Percentiles rank a stretch among this genome's conserved stretches.
phyloP scores from a whole-genome alignment of 2,797 vertebrate genomes.

The Clarias platycephalus region DNA sequence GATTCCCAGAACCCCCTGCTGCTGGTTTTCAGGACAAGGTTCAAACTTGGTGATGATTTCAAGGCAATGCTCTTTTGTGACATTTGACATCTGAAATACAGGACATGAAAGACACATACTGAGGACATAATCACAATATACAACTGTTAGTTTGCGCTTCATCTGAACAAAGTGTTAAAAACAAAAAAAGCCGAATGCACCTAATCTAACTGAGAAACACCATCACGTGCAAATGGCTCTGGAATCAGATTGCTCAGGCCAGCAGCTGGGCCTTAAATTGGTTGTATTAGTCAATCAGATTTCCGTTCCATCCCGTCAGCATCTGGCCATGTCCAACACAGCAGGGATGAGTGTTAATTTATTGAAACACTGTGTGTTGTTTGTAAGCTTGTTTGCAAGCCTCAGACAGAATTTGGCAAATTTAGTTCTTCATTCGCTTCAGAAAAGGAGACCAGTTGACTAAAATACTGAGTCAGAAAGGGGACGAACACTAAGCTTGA shows the following conservation, averaged over 20 bases:
- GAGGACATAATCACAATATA: neutral
- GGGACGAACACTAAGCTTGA: neutral
- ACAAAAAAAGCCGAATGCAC: slow-evolving; percentile 1
- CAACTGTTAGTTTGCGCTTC: neutral
- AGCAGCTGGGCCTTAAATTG: slow-evolving; percentile 54
- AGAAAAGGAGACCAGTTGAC: neutral
- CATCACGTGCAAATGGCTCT: slow-evolving; percentile 1
- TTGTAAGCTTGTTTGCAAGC: slow-evolving; percentile 42
- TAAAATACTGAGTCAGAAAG: neutral
- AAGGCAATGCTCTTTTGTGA: slow-evolving; percentile 86
- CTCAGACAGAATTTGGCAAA: slow-evolving; percentile 43
- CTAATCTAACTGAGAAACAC: neutral
- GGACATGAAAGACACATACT: slow-evolving; percentile 10
- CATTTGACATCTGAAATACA: slow-evolving; percentile 82
- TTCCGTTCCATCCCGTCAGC: slow-evolving; percentile 67
- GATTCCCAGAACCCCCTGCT: slow-evolving; percentile 86
- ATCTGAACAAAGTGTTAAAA: neutral
- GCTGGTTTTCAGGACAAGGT: slow-evolving; percentile 89
- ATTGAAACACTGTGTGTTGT: slow-evolving; percentile 38
- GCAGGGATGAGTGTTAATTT: slow-evolving; percentile 24
- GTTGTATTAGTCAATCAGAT: slow-evolving; percentile 60
- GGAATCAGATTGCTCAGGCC: neutral
- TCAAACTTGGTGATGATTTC: slow-evolving; percentile 93
- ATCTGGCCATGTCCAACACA: slow-evolving; percentile 54
- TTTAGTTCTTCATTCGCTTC: slow-evolving; percentile 34